Evolutionary conservation across 2,797 vertebrate genomes (phyloP).

Genomic region (Oreochromis grahami): DNA sequence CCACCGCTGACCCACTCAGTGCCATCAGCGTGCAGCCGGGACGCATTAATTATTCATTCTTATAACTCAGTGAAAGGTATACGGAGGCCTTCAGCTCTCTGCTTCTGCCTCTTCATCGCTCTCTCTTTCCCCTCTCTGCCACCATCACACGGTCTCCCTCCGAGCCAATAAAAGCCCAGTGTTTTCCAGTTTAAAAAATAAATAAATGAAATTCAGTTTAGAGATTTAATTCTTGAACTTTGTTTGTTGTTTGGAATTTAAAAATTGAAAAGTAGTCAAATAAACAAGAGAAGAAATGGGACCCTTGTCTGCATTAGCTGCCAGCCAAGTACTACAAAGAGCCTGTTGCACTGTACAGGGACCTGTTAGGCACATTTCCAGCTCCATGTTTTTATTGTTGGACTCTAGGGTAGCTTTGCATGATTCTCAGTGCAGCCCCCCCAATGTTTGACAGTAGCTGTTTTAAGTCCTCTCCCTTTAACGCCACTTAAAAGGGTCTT

Average conservation of each 20-base stretch:
- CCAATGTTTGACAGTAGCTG: not conserved
- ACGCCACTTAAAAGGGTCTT: not conserved
- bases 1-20: slow-evolving; percentile 24
- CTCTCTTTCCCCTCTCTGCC: not conserved
- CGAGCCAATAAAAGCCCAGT: not conserved
- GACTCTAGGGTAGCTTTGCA: not conserved
- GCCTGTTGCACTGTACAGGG: not conserved
- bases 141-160: not conserved
- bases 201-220: not conserved
- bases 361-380: not conserved
- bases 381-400: not conserved
- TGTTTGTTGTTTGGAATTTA: not conserved
- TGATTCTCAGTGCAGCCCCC: not conserved
- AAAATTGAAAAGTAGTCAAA: not conserved
- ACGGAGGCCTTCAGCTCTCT: not conserved
- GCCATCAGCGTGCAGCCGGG: slow-evolving; percentile 48
- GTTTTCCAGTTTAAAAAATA: not conserved
- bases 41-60: slow-evolving; percentile 62
- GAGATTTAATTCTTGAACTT: not conserved
- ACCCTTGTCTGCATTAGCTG: not conserved
- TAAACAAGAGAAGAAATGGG: not conserved
- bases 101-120: slow-evolving; percentile 15
- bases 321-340: not conserved
- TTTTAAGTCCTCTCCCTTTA: not conserved
- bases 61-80: slow-evolving; percentile 31